A percentile compares a stretch with the other conserved stretches of the same genome.
Conservation (phyloP, 2,113 vertebrate species). For the Urocolius indicus region DNA sequence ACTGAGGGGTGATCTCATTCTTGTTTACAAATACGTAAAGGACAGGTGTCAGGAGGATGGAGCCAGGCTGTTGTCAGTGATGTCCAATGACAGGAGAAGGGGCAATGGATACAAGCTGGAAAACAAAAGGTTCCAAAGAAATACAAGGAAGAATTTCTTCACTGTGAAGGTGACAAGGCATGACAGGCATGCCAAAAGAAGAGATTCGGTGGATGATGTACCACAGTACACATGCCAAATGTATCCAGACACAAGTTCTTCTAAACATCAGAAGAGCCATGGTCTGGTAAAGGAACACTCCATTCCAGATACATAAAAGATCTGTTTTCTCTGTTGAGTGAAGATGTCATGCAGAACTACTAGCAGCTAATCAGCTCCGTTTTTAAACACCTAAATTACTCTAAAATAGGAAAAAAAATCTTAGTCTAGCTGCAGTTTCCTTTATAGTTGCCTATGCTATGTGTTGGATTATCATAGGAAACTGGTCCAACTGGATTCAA, state of each 20-base stretch:
- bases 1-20: too few relatives aligned
- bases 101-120: too few relatives aligned
- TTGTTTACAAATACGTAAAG: too few relatives aligned
- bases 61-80: too few relatives aligned
- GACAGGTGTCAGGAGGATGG: too few relatives aligned
- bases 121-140: too few relatives aligned
- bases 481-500: background rate
- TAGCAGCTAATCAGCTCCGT: background rate
- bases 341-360: background rate
- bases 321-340: background rate
- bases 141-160: too few relatives aligned
- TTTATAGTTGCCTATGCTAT: background rate
- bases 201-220: rapidly evolving
- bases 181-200: background rate
- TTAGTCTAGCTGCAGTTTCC: background rate
- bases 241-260: background rate
- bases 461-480: background rate
- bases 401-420: background rate
- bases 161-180: background rate
- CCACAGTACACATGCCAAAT: background rate
- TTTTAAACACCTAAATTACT: background rate
- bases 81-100: too few relatives aligned
- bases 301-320: background rate
- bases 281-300: background rate
- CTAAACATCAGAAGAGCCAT: background rate